A percentile compares a stretch with the other conserved stretches of the same genome.
phyloP scores from a whole-genome alignment of 2,113 vertebrate species.

The Piliocolobus tephrosceles region DNA sequence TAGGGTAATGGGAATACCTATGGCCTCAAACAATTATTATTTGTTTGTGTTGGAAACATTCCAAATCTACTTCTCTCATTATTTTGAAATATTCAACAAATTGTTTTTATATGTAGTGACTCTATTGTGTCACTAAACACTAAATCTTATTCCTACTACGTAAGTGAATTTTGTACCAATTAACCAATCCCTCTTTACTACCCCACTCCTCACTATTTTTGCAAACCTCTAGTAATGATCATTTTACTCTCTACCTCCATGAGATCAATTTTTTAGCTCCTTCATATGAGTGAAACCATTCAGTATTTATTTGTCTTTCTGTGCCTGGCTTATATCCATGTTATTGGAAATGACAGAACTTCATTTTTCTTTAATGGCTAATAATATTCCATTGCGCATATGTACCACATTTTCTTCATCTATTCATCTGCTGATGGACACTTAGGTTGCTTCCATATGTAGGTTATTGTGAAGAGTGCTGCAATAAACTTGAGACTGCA shows the following conservation, averaged over 20 bases:
- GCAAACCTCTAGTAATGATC: neutral
- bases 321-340: neutral
- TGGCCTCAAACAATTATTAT: neutral
- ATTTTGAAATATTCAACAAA: neutral
- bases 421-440: neutral
- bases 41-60: neutral
- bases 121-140: neutral
- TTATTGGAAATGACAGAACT: neutral
- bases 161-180: neutral
- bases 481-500: neutral
- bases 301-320: neutral
- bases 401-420: neutral
- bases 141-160: neutral
- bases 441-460: neutral
- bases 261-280: neutral
- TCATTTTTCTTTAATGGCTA: neutral
- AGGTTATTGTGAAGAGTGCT: neutral
- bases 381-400: neutral
- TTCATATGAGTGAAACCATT: neutral
- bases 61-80: neutral
- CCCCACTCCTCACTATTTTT: neutral
- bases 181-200: neutral
- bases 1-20: neutral
- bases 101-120: neutral
- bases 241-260: neutral